Base-by-base conservation (phyloP, 2,888 invertebrate species). In the Drosophila glabriapex region DNA sequence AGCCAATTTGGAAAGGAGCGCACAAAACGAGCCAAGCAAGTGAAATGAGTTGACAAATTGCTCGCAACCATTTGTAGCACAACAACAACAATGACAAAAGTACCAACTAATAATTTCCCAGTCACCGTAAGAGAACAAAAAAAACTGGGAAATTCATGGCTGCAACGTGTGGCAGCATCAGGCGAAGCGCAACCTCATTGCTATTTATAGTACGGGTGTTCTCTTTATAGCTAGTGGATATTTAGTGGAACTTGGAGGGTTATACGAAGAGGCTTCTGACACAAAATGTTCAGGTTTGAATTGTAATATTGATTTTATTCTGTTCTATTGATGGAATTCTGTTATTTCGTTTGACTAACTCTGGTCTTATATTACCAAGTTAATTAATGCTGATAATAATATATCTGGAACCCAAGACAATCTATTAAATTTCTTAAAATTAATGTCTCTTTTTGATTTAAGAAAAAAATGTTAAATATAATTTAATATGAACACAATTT, bases 21-120 rank as follows among this genome's bases (percentile, higher is more conserved):
- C 10, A 53, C 31, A 22, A 65, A 61, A 68, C 64, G 79, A 78
- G 72, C 60, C 64, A 56, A 72, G 60, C 28, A 69, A 72, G 72
- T 72, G 66, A 81, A 81, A 77, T 76, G 73, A 79, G 83, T 82
- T 91, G 89, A 89, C 89, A 89, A 89, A 89, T 88, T 82, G 82
- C 83, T 50, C 3, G 52, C 76, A 76, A 49, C 31, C 19, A 83
- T 82, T 69, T 79, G 73, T 76, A 78, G 64, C 82, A 69, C 53
- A 63, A 16, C 49, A 43, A 28, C 66, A 31, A 43, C 46, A 68
- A 25, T 7, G 49, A 53, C 10, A n/a, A 68, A 73, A 67, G 37
- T 70, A 53, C 63, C 50, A 41, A 50, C 29, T 61, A 54, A 79
- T 76, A 82, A 82, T 82, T 78, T 80, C 75, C 75, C 67, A 41